Base-by-base conservation (phyloP, 2,888 invertebrate genomes). In the Podabrus alpinus region DNA sequence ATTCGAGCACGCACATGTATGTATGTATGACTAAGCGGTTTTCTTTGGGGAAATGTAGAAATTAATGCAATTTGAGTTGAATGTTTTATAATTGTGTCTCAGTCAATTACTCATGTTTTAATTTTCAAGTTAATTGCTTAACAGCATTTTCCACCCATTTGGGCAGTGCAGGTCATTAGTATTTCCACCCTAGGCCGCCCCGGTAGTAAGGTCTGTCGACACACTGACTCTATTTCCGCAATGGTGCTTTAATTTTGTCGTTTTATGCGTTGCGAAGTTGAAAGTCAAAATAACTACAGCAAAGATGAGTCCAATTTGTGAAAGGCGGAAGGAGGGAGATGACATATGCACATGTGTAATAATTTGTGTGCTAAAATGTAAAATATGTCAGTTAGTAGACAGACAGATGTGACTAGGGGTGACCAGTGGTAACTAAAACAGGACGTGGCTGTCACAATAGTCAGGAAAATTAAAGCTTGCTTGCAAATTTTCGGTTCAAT, bases 101-200 rank as follows among this genome's bases (percentile, higher is more conserved):
- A 64, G 62, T 64, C 16, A 64, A 64, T 64, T 64, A 21, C 62
- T 64, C 62, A 21, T 19, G 62, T 64, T 73, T 73, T 66, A 59
- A 75, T 73, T 76, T 67, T 59, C 25, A 71, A 77, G 75, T 75
- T 78, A 81, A 81, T 80, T 78, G 74, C 76, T 78, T 75, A 78
- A 80, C 78, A 77, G 73, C 72, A 69, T 73, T 78, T 76, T 80
- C 78, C 79, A 78, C 77, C 80, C 79, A 73, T 74, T 25, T 72
- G 78, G 79, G 78, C 73, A 73, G 80, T 71, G 71, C 75, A 77
- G 21, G 74, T 79, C 79, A 80, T 80, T 80, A 80, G 78, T 78
- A 73, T 68, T 74, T 75, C 78, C 78, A 75, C 77, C 79, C 79
- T 66, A 69, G 45, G 66, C 76, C 79, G 76, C 79, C 78, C 78